phyloP scores from a whole-genome alignment of 2,888 invertebrate genomes.

The Epistrophella euchroma region DNA sequence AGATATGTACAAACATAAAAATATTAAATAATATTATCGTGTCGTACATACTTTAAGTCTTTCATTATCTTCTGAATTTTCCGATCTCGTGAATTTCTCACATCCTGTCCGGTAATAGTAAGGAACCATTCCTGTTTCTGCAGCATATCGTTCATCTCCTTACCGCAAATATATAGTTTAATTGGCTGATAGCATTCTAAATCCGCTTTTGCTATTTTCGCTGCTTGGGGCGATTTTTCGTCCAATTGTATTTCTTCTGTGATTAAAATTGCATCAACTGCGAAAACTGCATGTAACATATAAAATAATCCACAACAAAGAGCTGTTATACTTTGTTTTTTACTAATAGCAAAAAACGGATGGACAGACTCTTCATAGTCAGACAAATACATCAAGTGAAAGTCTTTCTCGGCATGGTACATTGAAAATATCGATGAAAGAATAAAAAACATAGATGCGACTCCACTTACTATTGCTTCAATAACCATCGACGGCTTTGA shows the following conservation, averaged over 20 bases:
- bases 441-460: slow-evolving; percentile 76
- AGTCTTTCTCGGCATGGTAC: slow-evolving; percentile 79
- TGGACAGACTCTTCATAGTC: slow-evolving; percentile 77
- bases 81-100: slow-evolving; percentile 16
- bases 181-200: slow-evolving; percentile 59
- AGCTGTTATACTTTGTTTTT: slow-evolving; percentile 79
- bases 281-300: slow-evolving; percentile 78
- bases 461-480: slow-evolving; percentile 76
- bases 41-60: slow-evolving; percentile 29
- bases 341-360: slow-evolving; percentile 78
- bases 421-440: slow-evolving; percentile 77
- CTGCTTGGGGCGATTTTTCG: slow-evolving; percentile 30
- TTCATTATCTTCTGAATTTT: slow-evolving; percentile 4
- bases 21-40: slow-evolving; percentile 33
- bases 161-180: slow-evolving; percentile 75
- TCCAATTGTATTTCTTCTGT: slow-evolving; percentile 33
- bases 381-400: slow-evolving; percentile 78
- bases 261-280: slow-evolving; percentile 77
- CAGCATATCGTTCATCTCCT: slow-evolving; percentile 68
- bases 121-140: slow-evolving; percentile 76
- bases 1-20: background rate
- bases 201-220: slow-evolving; percentile 8
- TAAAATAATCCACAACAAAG: slow-evolving; percentile 77
- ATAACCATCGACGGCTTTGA: slow-evolving; percentile 71
- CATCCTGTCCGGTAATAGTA: slow-evolving; percentile 32